Conservation (phyloP, 2,113 vertebrate species). For the Dolichallabes microphthalmus region DNA sequence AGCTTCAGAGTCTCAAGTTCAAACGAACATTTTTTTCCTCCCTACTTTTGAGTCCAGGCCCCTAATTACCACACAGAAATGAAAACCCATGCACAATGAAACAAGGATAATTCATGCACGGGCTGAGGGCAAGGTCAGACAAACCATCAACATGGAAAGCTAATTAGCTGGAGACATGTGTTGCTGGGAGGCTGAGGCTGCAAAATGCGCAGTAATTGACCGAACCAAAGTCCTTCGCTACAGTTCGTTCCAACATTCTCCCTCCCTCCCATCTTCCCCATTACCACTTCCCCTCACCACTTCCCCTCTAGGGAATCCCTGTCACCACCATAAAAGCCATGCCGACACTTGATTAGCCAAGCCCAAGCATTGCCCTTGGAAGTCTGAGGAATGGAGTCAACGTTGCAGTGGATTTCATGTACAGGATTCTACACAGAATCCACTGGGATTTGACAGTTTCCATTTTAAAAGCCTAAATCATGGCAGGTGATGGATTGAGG, state of each 20-base stretch:
- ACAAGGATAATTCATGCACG: conserved; percentile 43
- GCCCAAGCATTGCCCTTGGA: not conserved
- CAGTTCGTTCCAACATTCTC: not conserved
- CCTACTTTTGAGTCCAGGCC: not conserved
- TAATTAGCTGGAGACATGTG: conserved; percentile 43
- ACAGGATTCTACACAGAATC: not conserved
- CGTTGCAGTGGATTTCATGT: not conserved
- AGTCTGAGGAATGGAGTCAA: not conserved
- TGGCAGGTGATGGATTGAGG: not conserved
- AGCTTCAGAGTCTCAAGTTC: not conserved
- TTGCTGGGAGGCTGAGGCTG: conserved; percentile 36
- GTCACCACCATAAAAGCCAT: conserved; percentile 9
- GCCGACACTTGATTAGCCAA: conserved; percentile 19
- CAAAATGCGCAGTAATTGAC: conserved; percentile 24
- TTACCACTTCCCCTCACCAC: not conserved
- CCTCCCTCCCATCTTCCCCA: not conserved
- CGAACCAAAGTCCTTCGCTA: conserved; percentile 13
- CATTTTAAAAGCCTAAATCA: not conserved
- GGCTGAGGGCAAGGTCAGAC: conserved; percentile 33
- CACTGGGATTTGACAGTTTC: not conserved
- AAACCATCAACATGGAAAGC: conserved; percentile 44
- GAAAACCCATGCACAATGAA: conserved; percentile 23
- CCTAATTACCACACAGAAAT: conserved; percentile 22
- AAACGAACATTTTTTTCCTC: not conserved
- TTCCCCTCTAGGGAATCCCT: conserved; percentile 18